Base-by-base conservation (phyloP, 2,888 invertebrate species). In the Coleophora deauratella region DNA sequence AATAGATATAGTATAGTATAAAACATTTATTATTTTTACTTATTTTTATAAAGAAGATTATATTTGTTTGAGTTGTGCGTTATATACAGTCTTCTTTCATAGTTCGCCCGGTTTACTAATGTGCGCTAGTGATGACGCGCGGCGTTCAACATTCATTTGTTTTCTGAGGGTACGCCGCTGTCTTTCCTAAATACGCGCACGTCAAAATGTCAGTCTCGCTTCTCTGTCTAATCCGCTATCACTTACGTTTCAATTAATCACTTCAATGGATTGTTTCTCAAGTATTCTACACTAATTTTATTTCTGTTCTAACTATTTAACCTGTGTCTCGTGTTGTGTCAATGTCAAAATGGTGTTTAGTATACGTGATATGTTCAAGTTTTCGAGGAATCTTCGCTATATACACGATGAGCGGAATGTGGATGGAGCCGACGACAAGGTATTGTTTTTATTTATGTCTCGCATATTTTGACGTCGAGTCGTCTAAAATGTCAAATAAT, bases 321-420 rank as follows among this genome's bases (percentile, higher is more conserved):
- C 21, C 21, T 51, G 46, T 50, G 44, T 44, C 49, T 49, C 46
- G 43, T 43, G 44, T 44, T 50, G 50, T 47, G 43, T 43, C 52
- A 55, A 46, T 46, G 48, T 52, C 54, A 65, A 58, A 64, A 80
- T 78, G 75, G 67, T 82, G 70, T 82, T 82, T 53, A 71, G 71
- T 68, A 65, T 82, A 50, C 70, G 74, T 57, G 79, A 78, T 50
- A 74, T 80, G 57, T 52, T 85, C 52, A 71, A 42, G 12, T 34
- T 42, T 36, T 44, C 72, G 13, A 68, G 74, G 8, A 38, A 14
- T 31, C 55, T 84, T 40, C 71, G 76, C 35, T 81, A 80, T 50
- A 62, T 65, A 36, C 73, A 78, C 43, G 79, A 82, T 46, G 82
- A 77, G 49, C 66, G 82, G 31, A 58, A 70, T 55, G 61, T 52